Evolutionary conservation across 2,888 invertebrate genomes (phyloP), one percentile per base, ranked within the genome.

Genomic region (Dicyrtomina minuta): DNA sequence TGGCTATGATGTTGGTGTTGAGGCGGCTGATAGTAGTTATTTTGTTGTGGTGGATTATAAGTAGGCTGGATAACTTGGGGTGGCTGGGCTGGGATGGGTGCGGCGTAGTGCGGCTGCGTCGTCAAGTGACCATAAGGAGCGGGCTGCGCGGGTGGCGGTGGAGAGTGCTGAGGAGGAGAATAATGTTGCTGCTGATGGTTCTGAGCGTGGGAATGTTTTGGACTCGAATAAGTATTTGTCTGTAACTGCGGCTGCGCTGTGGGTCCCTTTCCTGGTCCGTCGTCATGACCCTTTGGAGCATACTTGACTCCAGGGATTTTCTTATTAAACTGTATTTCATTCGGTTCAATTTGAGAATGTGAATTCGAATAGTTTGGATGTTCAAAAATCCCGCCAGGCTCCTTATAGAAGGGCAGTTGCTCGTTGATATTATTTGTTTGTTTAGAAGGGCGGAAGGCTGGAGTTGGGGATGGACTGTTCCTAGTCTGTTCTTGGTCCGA

Each of bases 361-460:
- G n/a, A 44, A n/a, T n/a, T n/a, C n/a, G n/a, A 22, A 24, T 43
- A 58, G 27, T 70, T 70, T 5, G 58, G 66, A 27, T 73, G 70
- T 59, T 74, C 76, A 58, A 78, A 78, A 58, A 77, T 67, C 15
- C 78, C 78, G 0, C 78, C 78, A 3, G 75, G 72, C 59, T 78
- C 78, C 17, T 77, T 78, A 62, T 75, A 78, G 68, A 78, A 78
- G 10, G 78, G 78, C 10, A 78, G 70, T 43, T 75, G 72, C 10
- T 76, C 75, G 39, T 76, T 71, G 10, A 66, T 43, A 51, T 68
- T 60, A 17, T 68, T 61, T 41, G 49, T 39, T 20, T n/a, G 13
- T 13, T 33, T 56, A 17, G 43, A 55, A 41, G 1, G 62, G 10
- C n/a, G n/a, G n/a, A n/a, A n/a, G n/a, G n/a, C n/a, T 27, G 62